A percentile compares a stretch with the other conserved stretches of the same genome.
Conservation (phyloP, 35 echinoderm and acorn worm species). For the Eucidaris tribuloides region DNA sequence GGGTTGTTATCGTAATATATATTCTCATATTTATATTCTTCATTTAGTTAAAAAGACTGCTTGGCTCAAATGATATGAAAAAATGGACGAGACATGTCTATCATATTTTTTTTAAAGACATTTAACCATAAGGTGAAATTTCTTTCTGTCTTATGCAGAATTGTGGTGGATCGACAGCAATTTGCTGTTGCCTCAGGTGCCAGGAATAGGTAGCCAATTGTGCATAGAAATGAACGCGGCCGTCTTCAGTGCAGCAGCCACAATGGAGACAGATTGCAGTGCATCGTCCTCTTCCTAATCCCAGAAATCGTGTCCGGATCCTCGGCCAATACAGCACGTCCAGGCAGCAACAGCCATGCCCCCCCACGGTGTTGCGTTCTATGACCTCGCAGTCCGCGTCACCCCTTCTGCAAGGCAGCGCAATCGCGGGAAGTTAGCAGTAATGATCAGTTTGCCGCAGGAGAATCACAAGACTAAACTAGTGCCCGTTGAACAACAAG, state of each 20-base stretch:
- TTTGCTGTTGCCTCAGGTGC: slow-evolving; percentile 48
- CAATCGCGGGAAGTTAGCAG: neutral
- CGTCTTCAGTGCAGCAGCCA: slow-evolving; percentile 40
- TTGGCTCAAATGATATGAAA: neutral
- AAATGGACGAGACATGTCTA: too few relatives aligned
- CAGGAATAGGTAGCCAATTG: slow-evolving; percentile 67
- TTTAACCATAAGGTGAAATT: neutral
- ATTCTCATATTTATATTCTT: neutral
- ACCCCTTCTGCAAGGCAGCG: neutral
- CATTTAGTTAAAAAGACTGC: neutral
- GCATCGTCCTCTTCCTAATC: neutral
- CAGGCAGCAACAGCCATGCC: neutral
- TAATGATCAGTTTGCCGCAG: neutral
- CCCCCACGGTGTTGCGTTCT: neutral
- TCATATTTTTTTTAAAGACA: neutral
- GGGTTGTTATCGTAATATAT: too few relatives aligned
- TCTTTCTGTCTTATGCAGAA: slow-evolving; percentile 36
- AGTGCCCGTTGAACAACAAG: neutral
- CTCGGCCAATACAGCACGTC: neutral
- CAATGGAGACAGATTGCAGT: neutral
- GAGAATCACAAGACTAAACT: neutral
- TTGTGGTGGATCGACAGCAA: slow-evolving; percentile 44
- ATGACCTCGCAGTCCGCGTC: neutral
- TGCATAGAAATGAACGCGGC: slow-evolving; percentile 44
- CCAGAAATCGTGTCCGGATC: neutral